These are phyloP conservation scores for Ruditapes philippinarum DNA, from an alignment of 1,140 invertebrate species.

Conservation along the genomic window DNA sequence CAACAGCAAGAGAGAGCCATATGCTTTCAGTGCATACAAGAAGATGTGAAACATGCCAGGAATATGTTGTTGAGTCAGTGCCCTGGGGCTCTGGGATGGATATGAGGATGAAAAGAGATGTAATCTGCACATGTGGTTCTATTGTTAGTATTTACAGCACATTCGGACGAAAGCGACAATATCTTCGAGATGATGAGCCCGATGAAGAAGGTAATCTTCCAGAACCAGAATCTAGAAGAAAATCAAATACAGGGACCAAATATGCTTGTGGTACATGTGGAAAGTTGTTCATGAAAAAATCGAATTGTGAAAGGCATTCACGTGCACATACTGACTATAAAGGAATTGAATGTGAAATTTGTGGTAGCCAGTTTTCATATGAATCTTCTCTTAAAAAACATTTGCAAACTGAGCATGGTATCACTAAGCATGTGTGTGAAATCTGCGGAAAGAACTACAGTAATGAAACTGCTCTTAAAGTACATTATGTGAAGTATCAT, in stretches of 20 bases:
- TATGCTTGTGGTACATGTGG: constrained; percentile 67
- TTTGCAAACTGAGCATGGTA: constrained; percentile 56
- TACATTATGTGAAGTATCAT: constrained; percentile 55
- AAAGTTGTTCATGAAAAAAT: constrained; percentile 65
- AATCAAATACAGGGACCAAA: constrained; percentile 55
- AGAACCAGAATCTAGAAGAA: neutral
- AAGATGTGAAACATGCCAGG: constrained; percentile 58
- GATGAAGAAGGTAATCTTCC: constrained; percentile 56
- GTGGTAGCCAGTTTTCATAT: constrained; percentile 50
- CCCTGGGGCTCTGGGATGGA: constrained; percentile 50
- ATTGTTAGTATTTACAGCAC: constrained; percentile 63
- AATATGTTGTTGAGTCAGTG: constrained; percentile 64
- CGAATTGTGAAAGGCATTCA: constrained; percentile 65
- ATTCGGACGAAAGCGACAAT: constrained; percentile 48
- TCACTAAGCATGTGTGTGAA: constrained; percentile 50
- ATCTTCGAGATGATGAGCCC: constrained; percentile 54
- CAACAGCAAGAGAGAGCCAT: constrained; percentile 55
- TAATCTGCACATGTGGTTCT: constrained; percentile 59
- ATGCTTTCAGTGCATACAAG: constrained; percentile 62
- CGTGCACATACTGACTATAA: constrained; percentile 57
- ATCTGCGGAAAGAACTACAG: constrained; percentile 63
- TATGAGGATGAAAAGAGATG: constrained; percentile 61
- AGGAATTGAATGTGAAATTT: constrained; percentile 41
- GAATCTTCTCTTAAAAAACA: constrained; percentile 62
- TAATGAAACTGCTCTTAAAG: constrained; percentile 59